phyloP scores from a whole-genome alignment of 2,888 invertebrate genomes.

The Microchrysa polita region DNA sequence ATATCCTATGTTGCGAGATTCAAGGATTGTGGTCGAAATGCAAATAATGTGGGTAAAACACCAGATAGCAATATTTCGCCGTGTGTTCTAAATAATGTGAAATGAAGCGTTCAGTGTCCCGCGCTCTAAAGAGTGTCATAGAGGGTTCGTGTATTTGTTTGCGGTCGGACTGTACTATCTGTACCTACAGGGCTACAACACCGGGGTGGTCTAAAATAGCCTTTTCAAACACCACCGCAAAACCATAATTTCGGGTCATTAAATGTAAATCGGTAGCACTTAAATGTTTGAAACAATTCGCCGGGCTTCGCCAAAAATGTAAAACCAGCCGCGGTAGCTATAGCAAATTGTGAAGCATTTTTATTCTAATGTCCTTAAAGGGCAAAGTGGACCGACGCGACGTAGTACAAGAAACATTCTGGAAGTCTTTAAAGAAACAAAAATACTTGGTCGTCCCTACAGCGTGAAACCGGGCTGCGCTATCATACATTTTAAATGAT shows the following conservation, averaged over 20 bases:
- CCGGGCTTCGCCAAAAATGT: conserved; percentile 33
- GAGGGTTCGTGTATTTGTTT: background rate
- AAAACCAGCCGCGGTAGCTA: conserved; percentile 47
- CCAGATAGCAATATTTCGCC: background rate
- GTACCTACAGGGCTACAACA: too few relatives aligned
- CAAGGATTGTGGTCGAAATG: background rate
- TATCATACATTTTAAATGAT: too few relatives aligned
- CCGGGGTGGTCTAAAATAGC: conserved; percentile 27
- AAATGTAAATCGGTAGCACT: conserved; percentile 41
- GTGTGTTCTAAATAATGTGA: too few relatives aligned
- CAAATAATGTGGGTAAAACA: background rate
- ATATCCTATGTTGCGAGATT: background rate
- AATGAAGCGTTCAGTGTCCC: conserved; percentile 21
- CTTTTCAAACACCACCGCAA: conserved; percentile 10
- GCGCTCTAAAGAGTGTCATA: too few relatives aligned
- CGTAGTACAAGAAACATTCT: too few relatives aligned
- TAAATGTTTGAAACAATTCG: conserved; percentile 27
- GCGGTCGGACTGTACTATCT: too few relatives aligned
- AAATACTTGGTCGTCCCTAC: conserved; percentile 1
- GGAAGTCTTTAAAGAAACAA: too few relatives aligned
- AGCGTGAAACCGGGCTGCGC: background rate
- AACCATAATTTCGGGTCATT: conserved; percentile 38
- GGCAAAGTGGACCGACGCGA: background rate
- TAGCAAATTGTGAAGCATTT: conserved; percentile 48
- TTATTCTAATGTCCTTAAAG: background rate